Evolutionary conservation across 2,888 invertebrate genomes (phyloP).

Genomic region (Caenorhabditis sinica): DNA sequence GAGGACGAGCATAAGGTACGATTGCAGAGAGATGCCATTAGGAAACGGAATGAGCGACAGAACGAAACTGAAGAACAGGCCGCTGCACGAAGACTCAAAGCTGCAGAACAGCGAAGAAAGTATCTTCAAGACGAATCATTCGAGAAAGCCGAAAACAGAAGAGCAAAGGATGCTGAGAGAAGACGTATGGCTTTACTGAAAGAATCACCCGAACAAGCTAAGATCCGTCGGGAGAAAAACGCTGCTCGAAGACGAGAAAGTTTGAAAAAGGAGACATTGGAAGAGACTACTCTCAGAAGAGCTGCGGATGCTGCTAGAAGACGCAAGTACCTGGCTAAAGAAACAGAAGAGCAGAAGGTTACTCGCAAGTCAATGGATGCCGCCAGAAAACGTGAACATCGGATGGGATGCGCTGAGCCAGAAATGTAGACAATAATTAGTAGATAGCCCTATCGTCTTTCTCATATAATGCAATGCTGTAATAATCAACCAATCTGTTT

Average conservation of each 20-base stretch:
- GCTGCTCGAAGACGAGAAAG: conserved; percentile 22
- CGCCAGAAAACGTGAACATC: conserved; percentile 17
- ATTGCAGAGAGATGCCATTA: conserved; percentile 9
- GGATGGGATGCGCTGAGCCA: not conserved
- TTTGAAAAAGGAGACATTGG: conserved; percentile 1
- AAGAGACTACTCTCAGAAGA: not conserved
- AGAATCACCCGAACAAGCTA: conserved; percentile 11
- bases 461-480: not conserved
- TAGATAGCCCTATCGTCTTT: not conserved
- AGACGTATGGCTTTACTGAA: not conserved
- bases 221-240: conserved; percentile 2
- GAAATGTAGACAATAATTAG: too few species aligned
- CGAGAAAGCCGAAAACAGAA: not conserved
- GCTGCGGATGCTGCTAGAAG: not conserved
- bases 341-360: conserved; percentile 11
- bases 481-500: not conserved
- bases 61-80: conserved; percentile 7
- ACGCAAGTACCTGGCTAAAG: not conserved
- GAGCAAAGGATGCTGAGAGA: conserved; percentile 13
- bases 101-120: conserved; percentile 1
- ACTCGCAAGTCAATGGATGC: not conserved
- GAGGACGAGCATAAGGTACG: conserved; percentile 4
- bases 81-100: not conserved
- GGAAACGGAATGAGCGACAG: not conserved
- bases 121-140: conserved; percentile 6